A percentile compares a stretch with the other conserved stretches of the same genome.
phyloP scores from a whole-genome alignment of 2,113 vertebrate genomes.

The Sterrhoptilus dennistouni region DNA sequence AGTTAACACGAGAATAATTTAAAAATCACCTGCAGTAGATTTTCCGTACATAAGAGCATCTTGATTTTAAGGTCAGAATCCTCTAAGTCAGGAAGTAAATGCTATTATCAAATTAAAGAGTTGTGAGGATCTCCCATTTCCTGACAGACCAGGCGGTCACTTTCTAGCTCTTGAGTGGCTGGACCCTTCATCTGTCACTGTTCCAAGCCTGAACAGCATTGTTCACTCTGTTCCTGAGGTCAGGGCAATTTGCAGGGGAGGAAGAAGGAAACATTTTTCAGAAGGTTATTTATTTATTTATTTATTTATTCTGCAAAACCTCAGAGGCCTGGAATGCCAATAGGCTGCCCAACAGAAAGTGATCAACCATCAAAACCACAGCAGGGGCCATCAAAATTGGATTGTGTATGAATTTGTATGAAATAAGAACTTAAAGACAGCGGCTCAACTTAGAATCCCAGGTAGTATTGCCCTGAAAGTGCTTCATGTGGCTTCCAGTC shows the following conservation, averaged over 20 bases:
- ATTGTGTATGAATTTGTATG: not conserved
- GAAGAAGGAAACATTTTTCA: slow-evolving; percentile 40
- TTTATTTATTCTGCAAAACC: not conserved
- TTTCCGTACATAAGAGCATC: slow-evolving; percentile 27
- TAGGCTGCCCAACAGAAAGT: not conserved
- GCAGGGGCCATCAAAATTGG: not conserved
- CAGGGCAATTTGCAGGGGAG: slow-evolving; percentile 43
- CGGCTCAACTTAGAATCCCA: not conserved
- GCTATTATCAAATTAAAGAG: slow-evolving; percentile 50
- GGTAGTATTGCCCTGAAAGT: not conserved
- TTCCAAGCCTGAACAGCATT: slow-evolving; percentile 41
- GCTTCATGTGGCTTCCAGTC: not conserved
- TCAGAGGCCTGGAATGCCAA: not conserved
- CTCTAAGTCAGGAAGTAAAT: slow-evolving; percentile 29
- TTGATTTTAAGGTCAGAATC: slow-evolving; percentile 54
- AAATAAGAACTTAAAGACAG: not conserved
- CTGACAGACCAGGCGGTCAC: not conserved
- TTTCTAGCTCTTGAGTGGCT: not conserved
- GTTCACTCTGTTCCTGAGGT: slow-evolving; percentile 61
- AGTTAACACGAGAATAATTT: not conserved
- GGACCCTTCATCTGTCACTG: slow-evolving; percentile 29
- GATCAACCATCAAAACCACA: not conserved
- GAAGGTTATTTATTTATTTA: not conserved
- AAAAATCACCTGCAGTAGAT: slow-evolving; percentile 43
- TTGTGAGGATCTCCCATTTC: slow-evolving; percentile 53